A percentile compares a stretch with the other conserved stretches of the same genome.
Conservation (phyloP, 2,113 vertebrate species). For the Catharus bicknelli region DNA sequence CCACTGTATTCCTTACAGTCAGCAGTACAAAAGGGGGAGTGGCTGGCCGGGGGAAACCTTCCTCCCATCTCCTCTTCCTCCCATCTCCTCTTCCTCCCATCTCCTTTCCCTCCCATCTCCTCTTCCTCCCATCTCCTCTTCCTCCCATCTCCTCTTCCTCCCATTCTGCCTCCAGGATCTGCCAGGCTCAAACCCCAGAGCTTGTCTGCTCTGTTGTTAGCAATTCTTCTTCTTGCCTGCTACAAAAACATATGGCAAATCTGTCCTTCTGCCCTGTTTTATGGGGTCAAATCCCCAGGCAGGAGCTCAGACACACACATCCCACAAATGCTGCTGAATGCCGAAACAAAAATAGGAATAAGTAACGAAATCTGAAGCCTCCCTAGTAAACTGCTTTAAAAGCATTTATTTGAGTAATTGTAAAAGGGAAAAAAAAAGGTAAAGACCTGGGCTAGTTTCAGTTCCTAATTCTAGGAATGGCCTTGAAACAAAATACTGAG, state of each 20-base stretch:
- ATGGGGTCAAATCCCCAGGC: background rate
- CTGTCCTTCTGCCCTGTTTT: background rate
- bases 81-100: background rate
- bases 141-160: background rate
- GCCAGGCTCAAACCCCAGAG: background rate
- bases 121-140: background rate
- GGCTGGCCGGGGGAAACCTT: background rate
- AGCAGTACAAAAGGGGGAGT: accelerated
- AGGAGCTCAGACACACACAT: background rate
- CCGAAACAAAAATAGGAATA: background rate
- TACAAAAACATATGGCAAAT: background rate
- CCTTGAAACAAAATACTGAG: background rate
- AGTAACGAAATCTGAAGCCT: background rate
- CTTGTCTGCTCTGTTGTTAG: background rate
- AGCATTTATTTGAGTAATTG: background rate
- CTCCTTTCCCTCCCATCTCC: background rate
- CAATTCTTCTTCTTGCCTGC: background rate
- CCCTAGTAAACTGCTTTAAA: background rate
- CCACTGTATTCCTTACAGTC: background rate
- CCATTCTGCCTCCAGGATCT: background rate
- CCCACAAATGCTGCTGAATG: accelerated
- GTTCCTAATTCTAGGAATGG: background rate
- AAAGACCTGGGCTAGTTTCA: background rate
- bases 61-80: background rate
- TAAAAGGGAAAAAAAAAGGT: background rate